phyloP scores from a whole-genome alignment of 2,113 vertebrate genomes.

The Rhinoptilus africanus region DNA sequence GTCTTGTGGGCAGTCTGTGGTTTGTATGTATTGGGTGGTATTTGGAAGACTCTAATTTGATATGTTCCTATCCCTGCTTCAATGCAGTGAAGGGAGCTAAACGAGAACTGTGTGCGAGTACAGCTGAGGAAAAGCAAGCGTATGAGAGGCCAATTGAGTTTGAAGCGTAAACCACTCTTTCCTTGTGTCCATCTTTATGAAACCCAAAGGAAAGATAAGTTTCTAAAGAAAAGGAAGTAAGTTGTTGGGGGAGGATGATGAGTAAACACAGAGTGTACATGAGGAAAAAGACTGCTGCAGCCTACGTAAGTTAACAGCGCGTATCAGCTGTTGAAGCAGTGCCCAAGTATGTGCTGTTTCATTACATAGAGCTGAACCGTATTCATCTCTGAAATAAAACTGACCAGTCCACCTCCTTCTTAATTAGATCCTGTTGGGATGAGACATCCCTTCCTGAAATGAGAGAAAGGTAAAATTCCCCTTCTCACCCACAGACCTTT shows the following conservation, averaged over 20 bases:
- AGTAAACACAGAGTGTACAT: neutral
- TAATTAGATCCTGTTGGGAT: conserved; percentile 15
- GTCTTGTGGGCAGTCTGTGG: neutral
- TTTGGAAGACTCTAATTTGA: neutral
- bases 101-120: neutral
- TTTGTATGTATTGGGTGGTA: neutral
- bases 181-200: neutral
- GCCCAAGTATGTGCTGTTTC: neutral
- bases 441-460: conserved; percentile 3
- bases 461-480: neutral
- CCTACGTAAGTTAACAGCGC: neutral
- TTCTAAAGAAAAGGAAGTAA: neutral
- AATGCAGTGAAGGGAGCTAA: neutral
- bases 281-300: neutral
- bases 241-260: neutral
- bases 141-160: neutral
- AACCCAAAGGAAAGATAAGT: neutral
- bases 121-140: neutral
- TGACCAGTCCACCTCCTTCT: neutral
- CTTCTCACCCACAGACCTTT: neutral
- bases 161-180: neutral
- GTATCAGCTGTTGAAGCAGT: neutral
- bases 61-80: neutral
- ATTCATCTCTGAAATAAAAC: neutral
- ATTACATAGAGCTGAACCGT: neutral